These are phyloP conservation scores for human DNA, from an alignment of 2,113 vertebrate species.

Conservation along the genomic window DNA sequence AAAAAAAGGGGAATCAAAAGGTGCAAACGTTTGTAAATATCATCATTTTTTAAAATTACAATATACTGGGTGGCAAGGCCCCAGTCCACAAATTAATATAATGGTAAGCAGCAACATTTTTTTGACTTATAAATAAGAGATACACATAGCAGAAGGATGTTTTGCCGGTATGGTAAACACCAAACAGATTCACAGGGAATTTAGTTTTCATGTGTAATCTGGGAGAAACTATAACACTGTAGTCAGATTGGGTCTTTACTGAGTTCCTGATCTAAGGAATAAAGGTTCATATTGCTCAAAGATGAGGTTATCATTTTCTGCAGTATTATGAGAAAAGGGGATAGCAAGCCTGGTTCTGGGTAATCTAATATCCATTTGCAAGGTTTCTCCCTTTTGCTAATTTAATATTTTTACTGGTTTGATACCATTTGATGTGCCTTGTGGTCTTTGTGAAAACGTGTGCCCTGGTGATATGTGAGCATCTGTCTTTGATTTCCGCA, in stretches of 20 bases:
- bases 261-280: neutral
- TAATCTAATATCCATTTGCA: neutral
- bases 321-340: neutral
- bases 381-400: neutral
- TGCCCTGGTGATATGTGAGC: neutral
- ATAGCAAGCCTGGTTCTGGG: neutral
- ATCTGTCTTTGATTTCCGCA: slow-evolving; percentile 78
- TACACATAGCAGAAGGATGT: neutral
- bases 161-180: neutral
- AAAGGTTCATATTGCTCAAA: neutral
- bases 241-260: neutral
- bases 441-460: neutral
- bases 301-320: neutral
- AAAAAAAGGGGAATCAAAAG: neutral
- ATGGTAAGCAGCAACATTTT: neutral
- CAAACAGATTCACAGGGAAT: neutral
- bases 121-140: slow-evolving; percentile 18
- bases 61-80: no score
- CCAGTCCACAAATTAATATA: neutral
- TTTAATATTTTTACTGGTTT: neutral
- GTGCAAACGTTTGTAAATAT: neutral
- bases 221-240: neutral
- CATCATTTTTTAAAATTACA: neutral
- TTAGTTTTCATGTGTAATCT: neutral
- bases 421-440: neutral